These are phyloP conservation scores for Coryphaenoides rupestris DNA, from an alignment of 2,113 vertebrate species.

Conservation along the genomic window DNA sequence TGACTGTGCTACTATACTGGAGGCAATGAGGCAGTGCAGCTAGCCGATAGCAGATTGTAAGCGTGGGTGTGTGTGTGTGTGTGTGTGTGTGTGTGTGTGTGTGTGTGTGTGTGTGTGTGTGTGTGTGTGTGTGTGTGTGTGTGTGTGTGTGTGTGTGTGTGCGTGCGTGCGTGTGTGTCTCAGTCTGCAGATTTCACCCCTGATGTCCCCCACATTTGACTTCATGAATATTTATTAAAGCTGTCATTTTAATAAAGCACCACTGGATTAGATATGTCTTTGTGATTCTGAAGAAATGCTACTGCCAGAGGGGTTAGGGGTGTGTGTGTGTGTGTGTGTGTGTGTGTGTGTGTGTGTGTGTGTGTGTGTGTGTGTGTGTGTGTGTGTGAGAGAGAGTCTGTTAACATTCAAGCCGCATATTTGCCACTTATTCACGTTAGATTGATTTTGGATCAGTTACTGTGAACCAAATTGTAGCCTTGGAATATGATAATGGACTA, in stretches of 20 bases:
- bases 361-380: neutral
- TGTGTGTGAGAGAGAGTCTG: no score
- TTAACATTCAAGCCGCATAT: neutral
- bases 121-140: neutral
- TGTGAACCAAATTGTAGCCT: neutral
- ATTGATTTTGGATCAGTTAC: constrained; percentile 17
- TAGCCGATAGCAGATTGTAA: constrained; percentile 11
- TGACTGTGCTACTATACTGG: constrained; percentile 17
- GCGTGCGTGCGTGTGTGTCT: neutral
- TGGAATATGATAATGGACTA: no score
- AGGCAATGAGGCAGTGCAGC: constrained; percentile 2
- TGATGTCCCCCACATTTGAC: constrained; percentile 40
- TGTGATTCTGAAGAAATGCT: constrained; percentile 1
- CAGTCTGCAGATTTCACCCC: constrained; percentile 9
- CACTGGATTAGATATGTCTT: constrained; percentile 22
- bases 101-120: constrained; percentile 6
- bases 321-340: constrained; percentile 3
- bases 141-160: constrained; percentile 2
- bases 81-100: no score
- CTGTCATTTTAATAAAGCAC: constrained; percentile 53
- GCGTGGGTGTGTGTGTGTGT: no score
- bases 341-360: constrained; percentile 15
- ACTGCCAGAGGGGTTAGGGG: no score
- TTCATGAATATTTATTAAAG: constrained; percentile 53
- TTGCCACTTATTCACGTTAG: neutral